Base-by-base conservation (phyloP, 37 sponge, comb jelly and placozoan genomes). In the Chondrosia reniformis region DNA sequence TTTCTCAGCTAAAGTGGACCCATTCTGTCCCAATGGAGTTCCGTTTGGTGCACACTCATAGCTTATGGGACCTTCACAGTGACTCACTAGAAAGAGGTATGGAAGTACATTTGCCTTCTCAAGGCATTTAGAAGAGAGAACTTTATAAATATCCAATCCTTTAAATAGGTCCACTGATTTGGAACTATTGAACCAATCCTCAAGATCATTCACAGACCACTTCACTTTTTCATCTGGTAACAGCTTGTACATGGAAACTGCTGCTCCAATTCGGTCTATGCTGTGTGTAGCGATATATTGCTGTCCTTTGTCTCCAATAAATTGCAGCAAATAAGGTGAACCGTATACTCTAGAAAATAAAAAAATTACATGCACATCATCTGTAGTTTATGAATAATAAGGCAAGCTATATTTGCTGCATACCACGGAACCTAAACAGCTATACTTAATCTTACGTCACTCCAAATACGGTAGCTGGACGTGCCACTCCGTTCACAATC, bases 171-270 rank as follows among this genome's bases (percentile, higher is more conserved):
- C 38, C 0, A n/a, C 34, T 17, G 81, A 59, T 4, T 31, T 1
- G 21, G 31, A 41, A 8, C 43, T 24, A 13, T 15, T 32, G 27
- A 81, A 30, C 81, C 81, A 81, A n/a, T 81, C 1, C 62, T 81
- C 22, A 1, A 81, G 74, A 25, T 49, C 73, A 2, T 40, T 5
- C 3, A 46, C 30, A 17, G 80, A 63, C 7, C 44, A 24, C 6
- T 25, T 33, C 10, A 38, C 30, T 31, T 25, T 46, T 21, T 10
- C 17, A 13, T 40, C 4, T 10, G 81, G 81, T 1, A 81, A 61
- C 2, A 81, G n/a, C 8, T 15, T 10, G 10, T 49, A 10, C 52
- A 49, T 49, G 15, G 15, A 10, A 19, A 15, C 52, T 49, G 52
- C 15, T 49, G 15, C 52, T 19, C 52, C 52, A 49, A 49, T 15